Evolutionary conservation across 2,797 vertebrate genomes (phyloP), one percentile per base, ranked within the genome.

Genomic region (Crax fasciolata): DNA sequence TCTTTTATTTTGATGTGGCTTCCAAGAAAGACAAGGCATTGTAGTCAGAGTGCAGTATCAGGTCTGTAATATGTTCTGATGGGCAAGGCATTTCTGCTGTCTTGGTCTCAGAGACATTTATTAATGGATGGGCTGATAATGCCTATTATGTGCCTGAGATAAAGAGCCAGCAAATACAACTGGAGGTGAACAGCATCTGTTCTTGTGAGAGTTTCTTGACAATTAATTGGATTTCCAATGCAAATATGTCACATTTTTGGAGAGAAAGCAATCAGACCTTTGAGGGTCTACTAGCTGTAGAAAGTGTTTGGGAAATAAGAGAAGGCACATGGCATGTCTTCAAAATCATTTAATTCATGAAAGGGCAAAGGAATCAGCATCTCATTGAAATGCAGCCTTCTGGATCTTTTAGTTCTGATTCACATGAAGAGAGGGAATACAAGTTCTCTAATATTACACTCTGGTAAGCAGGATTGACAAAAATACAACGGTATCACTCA

Each of bases 41-140:
- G 77, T 70, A 92, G 62, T 90, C 52, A 96, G 75, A 90, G 41
- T 78, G 39, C 49, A 70, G 30, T 73, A 93, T 93, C 66, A 77
- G 67, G 74, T 74, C 71, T 81, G 35, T 92, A 94, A 90, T 84
- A 67, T n/a, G 52, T n/a, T 97, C 88, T 93, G 80, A 92, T 71
- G 68, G 61, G 80, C 61, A 95, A 87, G 84, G 77, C 38, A 67
- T 94, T 95, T 93, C 89, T 93, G 66, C 48, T 87, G 43, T 86
- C 85, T 95, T 93, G 66, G 71, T 90, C 71, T 89, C 43, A 21
- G 28, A 89, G 73, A 87, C 86, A 88, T 94, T 97, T 96, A 95
- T 96, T 97, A 97, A 96, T 92, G 93, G 83, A 93, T 93, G 75
- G 76, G 70, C 28, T 95, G 79, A 91, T 94, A 90, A 92, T 86